Base-by-base conservation (phyloP, 2,113 vertebrate genomes). In the Caracal caracal region DNA sequence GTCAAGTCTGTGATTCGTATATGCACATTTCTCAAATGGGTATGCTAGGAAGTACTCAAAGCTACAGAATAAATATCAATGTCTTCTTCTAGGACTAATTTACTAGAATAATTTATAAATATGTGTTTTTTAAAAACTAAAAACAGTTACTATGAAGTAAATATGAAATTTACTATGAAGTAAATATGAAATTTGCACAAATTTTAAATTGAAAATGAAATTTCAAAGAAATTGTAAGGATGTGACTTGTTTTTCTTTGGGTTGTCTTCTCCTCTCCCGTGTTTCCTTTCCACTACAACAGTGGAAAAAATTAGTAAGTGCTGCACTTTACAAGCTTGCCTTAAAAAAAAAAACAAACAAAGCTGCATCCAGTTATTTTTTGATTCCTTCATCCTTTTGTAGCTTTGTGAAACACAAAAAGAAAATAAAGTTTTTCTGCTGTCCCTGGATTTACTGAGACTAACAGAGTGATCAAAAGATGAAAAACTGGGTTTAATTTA, bases 201-300 rank as follows among this genome's bases (percentile, higher is more conserved):
- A 94, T 91, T 93, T 89, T 76, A 81, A 85, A 53, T 85, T 95
- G 83, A 81, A 75, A 63, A 88, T 75, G 22, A 63, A 93, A 85
- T 92, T 95, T 93, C n/a, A 94, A 56, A 88, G 65, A 79, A 33
- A 83, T 93, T 53, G 4, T 93, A 88, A 90, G 71, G 43, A 33
- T 65, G 2, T 68, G 17, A 4, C 37, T 84, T 95, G 16, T 37
- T 81, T 93, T 90, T 71, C 81, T 90, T 91, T 88, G 53, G 33
- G 17, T 92, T n/a, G n/a, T 89, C 9, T 83, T 11, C 40, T 49
- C 9, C 5, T 8, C 19, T 94, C 10, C 40, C 37, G 30, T 88
- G 33, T 88, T 96, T 88, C 51, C 56, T 6, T 30, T 91, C 6
- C 47, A 63, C 33, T 92, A 19, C 0, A 81, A 16, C 80, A 85